Evolutionary conservation across 2,888 invertebrate genomes (phyloP).

Genomic region (Tachystola acroxantha): DNA sequence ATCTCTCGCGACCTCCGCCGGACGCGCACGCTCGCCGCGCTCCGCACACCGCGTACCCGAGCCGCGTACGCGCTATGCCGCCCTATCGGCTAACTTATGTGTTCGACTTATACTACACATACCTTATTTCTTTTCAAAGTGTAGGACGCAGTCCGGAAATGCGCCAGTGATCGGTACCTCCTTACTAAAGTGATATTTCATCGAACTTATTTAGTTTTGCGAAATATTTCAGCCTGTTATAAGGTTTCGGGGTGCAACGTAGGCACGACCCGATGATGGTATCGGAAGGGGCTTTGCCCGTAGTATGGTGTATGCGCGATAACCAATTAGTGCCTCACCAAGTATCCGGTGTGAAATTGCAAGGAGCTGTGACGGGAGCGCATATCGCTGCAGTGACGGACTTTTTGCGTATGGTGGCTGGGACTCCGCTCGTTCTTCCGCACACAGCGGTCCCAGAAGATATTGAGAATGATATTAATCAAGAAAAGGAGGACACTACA

Average conservation of each 20-base stretch:
- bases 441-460: constrained; percentile 60
- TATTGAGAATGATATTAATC: constrained; percentile 61
- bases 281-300: constrained; percentile 79
- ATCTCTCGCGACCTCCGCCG: constrained; percentile 77
- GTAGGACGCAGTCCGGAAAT: constrained; percentile 55
- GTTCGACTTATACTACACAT: constrained; percentile 36
- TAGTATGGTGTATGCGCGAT: constrained; percentile 84
- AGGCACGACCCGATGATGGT: constrained; percentile 72
- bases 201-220: constrained; percentile 1
- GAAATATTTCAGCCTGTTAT: constrained; percentile 1
- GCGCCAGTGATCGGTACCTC: constrained; percentile 39
- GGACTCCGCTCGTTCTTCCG: constrained; percentile 80
- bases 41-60: constrained; percentile 43
- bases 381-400: constrained; percentile 82
- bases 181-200: background rate
- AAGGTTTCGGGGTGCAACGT: constrained; percentile 7
- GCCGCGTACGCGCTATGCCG: constrained; percentile 65
- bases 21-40: constrained; percentile 69
- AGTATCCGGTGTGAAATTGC: constrained; percentile 81
- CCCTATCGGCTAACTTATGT: constrained; percentile 49
- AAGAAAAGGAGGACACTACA: constrained; percentile 60
- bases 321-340: constrained; percentile 83
- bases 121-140: constrained; percentile 52
- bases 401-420: constrained; percentile 81
- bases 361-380: constrained; percentile 81